These are phyloP conservation scores for Antheraea yamamai DNA, from an alignment of 2,888 invertebrate species.

Conservation along the genomic window DNA sequence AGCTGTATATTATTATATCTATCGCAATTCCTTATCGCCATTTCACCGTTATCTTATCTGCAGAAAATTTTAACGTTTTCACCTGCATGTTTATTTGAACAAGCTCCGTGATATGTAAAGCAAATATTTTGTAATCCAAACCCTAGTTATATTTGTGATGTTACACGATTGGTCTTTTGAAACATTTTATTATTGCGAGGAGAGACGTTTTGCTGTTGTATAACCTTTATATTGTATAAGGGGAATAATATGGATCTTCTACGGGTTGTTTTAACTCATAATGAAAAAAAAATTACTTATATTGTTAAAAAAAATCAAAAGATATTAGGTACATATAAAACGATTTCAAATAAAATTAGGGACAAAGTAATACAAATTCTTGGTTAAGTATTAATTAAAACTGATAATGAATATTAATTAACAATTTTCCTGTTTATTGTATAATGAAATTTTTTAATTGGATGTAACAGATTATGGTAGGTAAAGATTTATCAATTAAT, in stretches of 20 bases:
- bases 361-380: not conserved
- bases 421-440: no score
- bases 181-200: not conserved
- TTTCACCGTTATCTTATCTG: constrained; percentile 73
- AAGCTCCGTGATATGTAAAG: constrained; percentile 55
- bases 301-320: not conserved
- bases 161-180: constrained; percentile 49
- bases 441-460: no score
- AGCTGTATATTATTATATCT: constrained; percentile 26
- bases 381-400: no score
- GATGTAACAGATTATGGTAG: no score
- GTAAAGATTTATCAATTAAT: no score
- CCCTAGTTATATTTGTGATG: constrained; percentile 46
- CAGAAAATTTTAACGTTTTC: constrained; percentile 57
- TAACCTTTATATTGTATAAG: no score
- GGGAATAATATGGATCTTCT: not conserved
- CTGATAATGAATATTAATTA: no score
- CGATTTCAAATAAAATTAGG: not conserved
- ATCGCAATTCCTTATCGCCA: constrained; percentile 48
- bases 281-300: not conserved
- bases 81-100: constrained; percentile 68
- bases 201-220: not conserved
- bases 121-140: constrained; percentile 68
- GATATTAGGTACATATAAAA: no score
- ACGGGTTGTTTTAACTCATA: not conserved